Evolutionary conservation across 53 echinoderm and acorn worm genomes (phyloP).

Genomic region (Crossaster papposus): DNA sequence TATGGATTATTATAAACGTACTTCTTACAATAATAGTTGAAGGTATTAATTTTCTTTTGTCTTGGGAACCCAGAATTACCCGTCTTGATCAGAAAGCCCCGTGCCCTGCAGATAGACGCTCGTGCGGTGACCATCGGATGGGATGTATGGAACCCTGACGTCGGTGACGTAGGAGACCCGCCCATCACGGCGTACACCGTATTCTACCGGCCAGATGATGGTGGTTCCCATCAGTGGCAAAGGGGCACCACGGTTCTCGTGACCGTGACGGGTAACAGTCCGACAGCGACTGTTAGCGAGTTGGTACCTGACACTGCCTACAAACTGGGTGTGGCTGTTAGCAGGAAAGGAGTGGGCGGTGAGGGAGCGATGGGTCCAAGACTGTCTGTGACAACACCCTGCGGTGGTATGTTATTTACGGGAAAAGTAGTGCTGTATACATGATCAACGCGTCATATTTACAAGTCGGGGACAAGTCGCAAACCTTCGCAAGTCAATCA

Average conservation of each 20-base stretch:
- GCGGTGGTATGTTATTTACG: slow-evolving; percentile 30
- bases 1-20: too few species aligned
- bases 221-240: background rate
- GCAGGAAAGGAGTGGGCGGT: slow-evolving; percentile 41
- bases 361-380: slow-evolving; percentile 27
- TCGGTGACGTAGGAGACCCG: slow-evolving; percentile 12
- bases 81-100: slow-evolving; percentile 37
- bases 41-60: background rate
- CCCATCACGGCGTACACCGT: slow-evolving; percentile 24
- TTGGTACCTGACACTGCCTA: slow-evolving; percentile 35
- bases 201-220: slow-evolving; percentile 23
- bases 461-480: too few species aligned
- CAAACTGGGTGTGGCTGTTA: slow-evolving; percentile 33
- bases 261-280: background rate
- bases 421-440: too few species aligned
- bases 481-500: too few species aligned
- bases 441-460: too few species aligned
- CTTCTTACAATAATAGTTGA: background rate
- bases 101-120: background rate
- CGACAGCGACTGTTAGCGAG: background rate
- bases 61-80: slow-evolving; percentile 49
- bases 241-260: background rate
- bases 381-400: slow-evolving; percentile 16
- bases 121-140: slow-evolving; percentile 42
- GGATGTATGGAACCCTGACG: slow-evolving; percentile 56